phyloP scores from a whole-genome alignment of 1,140 invertebrate genomes.

The Drosophila nebulosa region DNA sequence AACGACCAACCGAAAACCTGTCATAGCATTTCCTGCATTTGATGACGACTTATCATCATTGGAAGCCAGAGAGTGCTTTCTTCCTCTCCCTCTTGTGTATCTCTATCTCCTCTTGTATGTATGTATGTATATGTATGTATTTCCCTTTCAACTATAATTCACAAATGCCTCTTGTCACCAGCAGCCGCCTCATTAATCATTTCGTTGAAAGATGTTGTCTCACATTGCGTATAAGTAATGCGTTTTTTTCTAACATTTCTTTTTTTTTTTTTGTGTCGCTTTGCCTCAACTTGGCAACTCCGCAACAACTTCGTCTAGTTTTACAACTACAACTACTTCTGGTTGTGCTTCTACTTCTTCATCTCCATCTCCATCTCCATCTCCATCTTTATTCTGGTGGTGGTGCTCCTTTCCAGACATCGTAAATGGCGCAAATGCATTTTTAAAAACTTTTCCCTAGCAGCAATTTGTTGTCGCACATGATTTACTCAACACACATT shows the following conservation, averaged over 20 bases:
- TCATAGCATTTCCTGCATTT: conserved; percentile 30
- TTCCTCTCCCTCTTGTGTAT: neutral
- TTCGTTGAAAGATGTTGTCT: conserved; percentile 25
- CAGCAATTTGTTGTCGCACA: conserved; percentile 69
- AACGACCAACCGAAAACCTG: conserved; percentile 27
- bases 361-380: conserved; percentile 25
- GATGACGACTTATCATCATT: conserved; percentile 65
- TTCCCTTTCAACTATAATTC: conserved; percentile 47
- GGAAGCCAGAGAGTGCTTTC: conserved; percentile 39
- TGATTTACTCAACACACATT: conserved; percentile 28
- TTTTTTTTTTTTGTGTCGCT: conserved; percentile 6
- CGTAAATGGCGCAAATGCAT: conserved; percentile 51
- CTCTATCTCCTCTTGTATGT: conserved; percentile 19
- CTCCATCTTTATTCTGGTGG: too few relatives aligned
- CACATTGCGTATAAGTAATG: conserved; percentile 67
- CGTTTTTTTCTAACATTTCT: conserved; percentile 31
- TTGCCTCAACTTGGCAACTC: conserved; percentile 17
- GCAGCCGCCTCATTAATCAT: conserved; percentile 56
- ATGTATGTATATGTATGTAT: conserved; percentile 24
- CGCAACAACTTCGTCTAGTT: neutral
- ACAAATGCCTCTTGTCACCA: conserved; percentile 53
- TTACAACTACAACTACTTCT: neutral
- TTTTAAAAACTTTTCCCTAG: conserved; percentile 46
- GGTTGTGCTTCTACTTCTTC: conserved; percentile 5
- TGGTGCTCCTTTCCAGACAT: conserved; percentile 22